Percentiles rank a stretch among this genome's conserved stretches.
Conservation (phyloP, 2,888 invertebrate species). For the Drosophila cognata region DNA sequence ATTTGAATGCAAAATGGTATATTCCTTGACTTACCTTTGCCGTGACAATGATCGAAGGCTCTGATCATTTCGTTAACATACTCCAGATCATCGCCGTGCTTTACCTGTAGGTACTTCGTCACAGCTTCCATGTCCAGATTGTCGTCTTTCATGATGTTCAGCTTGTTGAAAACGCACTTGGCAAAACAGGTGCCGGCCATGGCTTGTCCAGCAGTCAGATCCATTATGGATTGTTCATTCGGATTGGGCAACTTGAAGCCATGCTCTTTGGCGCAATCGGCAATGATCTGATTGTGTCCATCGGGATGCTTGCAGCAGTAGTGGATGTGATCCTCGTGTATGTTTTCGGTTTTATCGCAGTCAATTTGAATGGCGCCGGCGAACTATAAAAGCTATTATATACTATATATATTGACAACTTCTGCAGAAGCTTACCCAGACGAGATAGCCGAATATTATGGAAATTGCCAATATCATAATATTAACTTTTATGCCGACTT, state of each 20-base stretch:
- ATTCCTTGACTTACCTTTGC: conserved; percentile 51
- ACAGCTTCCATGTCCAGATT: conserved; percentile 70
- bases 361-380: conserved; percentile 54
- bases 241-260: conserved; percentile 59
- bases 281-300: conserved; percentile 70
- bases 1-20: background rate
- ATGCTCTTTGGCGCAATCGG: conserved; percentile 63
- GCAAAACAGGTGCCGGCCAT: conserved; percentile 72
- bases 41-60: conserved; percentile 78
- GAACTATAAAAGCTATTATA: conserved; percentile 6
- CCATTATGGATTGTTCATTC: conserved; percentile 70
- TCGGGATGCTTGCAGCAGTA: conserved; percentile 77
- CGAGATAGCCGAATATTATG: conserved; percentile 22
- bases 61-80: conserved; percentile 74
- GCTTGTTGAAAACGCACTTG: conserved; percentile 63
- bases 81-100: conserved; percentile 62
- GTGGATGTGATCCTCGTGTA: conserved; percentile 76
- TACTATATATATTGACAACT: background rate
- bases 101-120: conserved; percentile 31
- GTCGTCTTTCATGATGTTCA: conserved; percentile 59
- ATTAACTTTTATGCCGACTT: conserved; percentile 10
- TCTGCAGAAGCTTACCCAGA: conserved; percentile 52
- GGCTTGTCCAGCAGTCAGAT: conserved; percentile 67
- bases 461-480: conserved; percentile 26
- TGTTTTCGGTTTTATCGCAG: conserved; percentile 59